These are phyloP conservation scores for Galendromus occidentalis DNA, from an alignment of 1,140 invertebrate genomes.

Conservation along the genomic window DNA sequence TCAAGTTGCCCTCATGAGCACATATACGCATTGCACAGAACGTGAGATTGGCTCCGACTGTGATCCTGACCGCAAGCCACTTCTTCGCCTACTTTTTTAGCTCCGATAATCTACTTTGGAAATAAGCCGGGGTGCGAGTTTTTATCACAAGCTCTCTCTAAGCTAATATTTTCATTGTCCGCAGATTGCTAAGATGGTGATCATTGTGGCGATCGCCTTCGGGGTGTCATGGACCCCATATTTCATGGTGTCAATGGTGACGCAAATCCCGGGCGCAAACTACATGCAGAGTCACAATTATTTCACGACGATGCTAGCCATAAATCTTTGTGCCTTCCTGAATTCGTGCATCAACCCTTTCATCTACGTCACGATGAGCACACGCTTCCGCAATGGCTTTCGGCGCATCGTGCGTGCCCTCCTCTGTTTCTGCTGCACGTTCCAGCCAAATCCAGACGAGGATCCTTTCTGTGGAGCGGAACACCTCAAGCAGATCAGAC, in stretches of 20 bases:
- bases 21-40: neutral
- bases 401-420: conserved; percentile 16
- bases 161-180: conserved; percentile 19
- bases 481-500: neutral
- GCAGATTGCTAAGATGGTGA: conserved; percentile 30
- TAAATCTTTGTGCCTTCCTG: conserved; percentile 31
- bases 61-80: neutral
- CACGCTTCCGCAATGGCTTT: conserved; percentile 27
- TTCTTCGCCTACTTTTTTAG: no score
- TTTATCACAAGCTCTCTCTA: neutral
- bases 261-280: conserved; percentile 26
- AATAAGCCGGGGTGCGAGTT: neutral
- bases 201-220: conserved; percentile 29
- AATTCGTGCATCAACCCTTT: conserved; percentile 34
- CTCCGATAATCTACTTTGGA: neutral
- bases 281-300: conserved; percentile 28
- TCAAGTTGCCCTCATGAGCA: no score
- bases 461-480: conserved; percentile 4
- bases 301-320: conserved; percentile 32
- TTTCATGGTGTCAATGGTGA: conserved; percentile 29
- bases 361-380: conserved; percentile 32
- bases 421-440: conserved; percentile 11
- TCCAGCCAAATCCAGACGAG: neutral
- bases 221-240: conserved; percentile 31
- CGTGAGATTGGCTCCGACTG: neutral